Percentiles rank a stretch among this genome's conserved stretches.
Evolutionary conservation across 2,888 invertebrate species (phyloP).

Genomic region (Melanostoma mellinum): DNA sequence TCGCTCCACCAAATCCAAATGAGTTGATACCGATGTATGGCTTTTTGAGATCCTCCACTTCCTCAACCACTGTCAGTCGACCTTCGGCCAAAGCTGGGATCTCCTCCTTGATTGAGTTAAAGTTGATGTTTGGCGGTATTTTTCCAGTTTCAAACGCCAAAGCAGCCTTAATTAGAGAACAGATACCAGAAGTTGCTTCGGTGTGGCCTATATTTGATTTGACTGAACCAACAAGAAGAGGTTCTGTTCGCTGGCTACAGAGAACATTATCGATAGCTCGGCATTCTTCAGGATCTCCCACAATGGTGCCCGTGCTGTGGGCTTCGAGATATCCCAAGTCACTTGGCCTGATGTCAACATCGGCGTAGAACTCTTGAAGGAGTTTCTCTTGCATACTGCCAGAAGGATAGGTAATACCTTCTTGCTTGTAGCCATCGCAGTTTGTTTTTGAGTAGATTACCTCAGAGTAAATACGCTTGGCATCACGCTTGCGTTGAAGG

Average conservation of each 20-base stretch:
- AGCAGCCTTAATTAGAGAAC: conserved; percentile 91
- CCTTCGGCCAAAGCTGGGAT: conserved; percentile 85
- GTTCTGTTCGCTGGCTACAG: conserved; percentile 88
- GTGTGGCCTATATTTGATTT: conserved; percentile 97
- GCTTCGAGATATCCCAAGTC: conserved; percentile 92
- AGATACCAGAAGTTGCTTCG: conserved; percentile 92
- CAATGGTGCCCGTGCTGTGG: conserved; percentile 91
- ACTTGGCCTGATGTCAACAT: conserved; percentile 87
- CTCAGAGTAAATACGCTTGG: conserved; percentile 87
- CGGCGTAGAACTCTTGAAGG: conserved; percentile 86
- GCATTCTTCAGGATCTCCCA: conserved; percentile 96
- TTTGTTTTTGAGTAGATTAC: conserved; percentile 90
- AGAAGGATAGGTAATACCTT: conserved; percentile 87
- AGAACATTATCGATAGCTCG: conserved; percentile 91
- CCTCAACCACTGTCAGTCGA: conserved; percentile 88
- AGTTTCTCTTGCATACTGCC: conserved; percentile 85
- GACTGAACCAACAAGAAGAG: conserved; percentile 93
- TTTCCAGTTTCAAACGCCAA: conserved; percentile 91
- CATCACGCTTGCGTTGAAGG: conserved; percentile 87
- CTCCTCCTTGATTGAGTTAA: conserved; percentile 84
- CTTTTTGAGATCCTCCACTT: conserved; percentile 87
- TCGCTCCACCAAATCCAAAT: conserved; percentile 96
- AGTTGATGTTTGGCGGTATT: conserved; percentile 95
- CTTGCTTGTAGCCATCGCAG: conserved; percentile 89
- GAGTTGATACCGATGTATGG: conserved; percentile 93